Percentiles rank a stretch among this genome's conserved stretches.
These are phyloP conservation scores for Pristiophorus japonicus DNA, from an alignment of 2,113 vertebrate genomes.

Conservation along the genomic window DNA sequence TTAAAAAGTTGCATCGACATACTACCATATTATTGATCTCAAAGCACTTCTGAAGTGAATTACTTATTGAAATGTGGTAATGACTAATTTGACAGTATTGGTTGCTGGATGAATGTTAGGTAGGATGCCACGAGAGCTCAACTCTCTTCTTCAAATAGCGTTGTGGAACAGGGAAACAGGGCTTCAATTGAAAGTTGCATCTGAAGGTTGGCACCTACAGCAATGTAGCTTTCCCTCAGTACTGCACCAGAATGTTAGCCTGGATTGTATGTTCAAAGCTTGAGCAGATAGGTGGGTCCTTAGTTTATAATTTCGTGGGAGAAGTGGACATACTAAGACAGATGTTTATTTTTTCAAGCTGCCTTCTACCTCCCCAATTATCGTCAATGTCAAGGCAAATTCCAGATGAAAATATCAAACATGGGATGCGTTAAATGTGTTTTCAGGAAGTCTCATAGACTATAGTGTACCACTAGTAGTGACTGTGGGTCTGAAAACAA, in stretches of 20 bases:
- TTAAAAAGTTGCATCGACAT: not conserved
- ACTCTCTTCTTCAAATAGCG: not conserved
- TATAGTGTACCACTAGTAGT: not conserved
- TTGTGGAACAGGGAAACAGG: not conserved
- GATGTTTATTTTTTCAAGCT: not conserved
- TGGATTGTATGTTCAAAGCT: not conserved
- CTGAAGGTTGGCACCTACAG: not conserved
- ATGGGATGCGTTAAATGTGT: not conserved
- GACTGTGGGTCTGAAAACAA: not conserved
- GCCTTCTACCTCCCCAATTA: not conserved
- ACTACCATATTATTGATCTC: not conserved
- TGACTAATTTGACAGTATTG: not conserved
- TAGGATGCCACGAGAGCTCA: no score
- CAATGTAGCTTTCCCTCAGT: not conserved
- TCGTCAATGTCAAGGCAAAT: not conserved
- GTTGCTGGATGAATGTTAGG: not conserved
- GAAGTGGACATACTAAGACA: not conserved
- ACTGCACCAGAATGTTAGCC: not conserved
- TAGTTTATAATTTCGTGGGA: not conserved
- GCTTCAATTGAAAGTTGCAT: not conserved
- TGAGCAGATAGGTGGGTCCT: not conserved
- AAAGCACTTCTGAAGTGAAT: not conserved
- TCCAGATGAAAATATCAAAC: not conserved
- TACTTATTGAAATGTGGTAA: not conserved
- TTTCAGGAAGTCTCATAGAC: not conserved